phyloP scores from a whole-genome alignment of 2,797 vertebrate species.

The Botia kubotai region DNA sequence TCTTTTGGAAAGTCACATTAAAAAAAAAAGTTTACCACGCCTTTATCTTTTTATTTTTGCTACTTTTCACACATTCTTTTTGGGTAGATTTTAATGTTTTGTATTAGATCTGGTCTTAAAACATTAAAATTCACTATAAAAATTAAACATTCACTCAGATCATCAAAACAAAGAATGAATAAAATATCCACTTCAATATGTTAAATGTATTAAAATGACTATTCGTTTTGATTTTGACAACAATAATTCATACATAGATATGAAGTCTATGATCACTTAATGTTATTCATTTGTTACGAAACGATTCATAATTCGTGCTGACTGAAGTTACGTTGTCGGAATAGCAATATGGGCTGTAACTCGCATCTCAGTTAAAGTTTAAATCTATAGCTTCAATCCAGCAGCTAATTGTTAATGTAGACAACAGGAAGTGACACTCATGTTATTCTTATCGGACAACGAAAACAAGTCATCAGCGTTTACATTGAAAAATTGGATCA shows the following conservation, averaged over 20 bases:
- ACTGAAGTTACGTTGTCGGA: conserved; percentile 44
- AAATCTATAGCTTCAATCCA: conserved; percentile 17
- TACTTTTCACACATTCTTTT: background rate
- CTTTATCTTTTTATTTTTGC: too few relatives aligned
- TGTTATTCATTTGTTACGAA: background rate
- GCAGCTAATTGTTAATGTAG: conserved; percentile 15
- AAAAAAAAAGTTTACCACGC: too few relatives aligned
- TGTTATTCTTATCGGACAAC: conserved; percentile 12
- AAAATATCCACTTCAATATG: too few relatives aligned
- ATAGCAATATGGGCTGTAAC: conserved; percentile 30
- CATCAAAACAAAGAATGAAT: too few relatives aligned
- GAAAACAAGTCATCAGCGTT: conserved; percentile 26
- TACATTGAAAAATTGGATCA: conserved; percentile 18
- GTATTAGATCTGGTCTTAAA: too few relatives aligned
- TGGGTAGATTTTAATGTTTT: background rate
- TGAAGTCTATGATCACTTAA: background rate
- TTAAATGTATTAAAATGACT: too few relatives aligned
- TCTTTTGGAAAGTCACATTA: background rate
- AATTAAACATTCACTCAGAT: too few relatives aligned
- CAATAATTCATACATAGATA: background rate
- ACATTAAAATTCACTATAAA: too few relatives aligned
- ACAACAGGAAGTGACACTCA: background rate
- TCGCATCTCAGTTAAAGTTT: conserved; percentile 41
- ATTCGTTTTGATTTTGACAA: background rate
- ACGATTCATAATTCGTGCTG: background rate